These are phyloP conservation scores for Xestia rhomboidea DNA, from an alignment of 2,888 invertebrate species.

Conservation along the genomic window DNA sequence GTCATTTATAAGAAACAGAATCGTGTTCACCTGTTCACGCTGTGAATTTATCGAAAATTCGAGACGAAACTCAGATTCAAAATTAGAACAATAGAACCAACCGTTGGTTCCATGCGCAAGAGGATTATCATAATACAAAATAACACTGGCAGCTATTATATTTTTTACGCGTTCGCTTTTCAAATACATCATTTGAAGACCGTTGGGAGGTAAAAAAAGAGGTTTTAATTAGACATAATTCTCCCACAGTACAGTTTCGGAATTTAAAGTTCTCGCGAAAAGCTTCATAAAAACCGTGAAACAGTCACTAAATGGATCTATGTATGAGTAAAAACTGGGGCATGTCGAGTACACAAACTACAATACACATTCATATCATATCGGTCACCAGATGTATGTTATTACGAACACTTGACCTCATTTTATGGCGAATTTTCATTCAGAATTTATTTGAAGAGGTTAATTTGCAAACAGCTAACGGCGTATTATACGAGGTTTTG, in stretches of 20 bases:
- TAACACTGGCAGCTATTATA: slow-evolving; percentile 35
- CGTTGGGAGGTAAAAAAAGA: slow-evolving; percentile 36
- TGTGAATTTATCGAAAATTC: slow-evolving; percentile 36
- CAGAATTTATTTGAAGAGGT: slow-evolving; percentile 58
- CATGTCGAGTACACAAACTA: slow-evolving; percentile 60
- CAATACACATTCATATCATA: slow-evolving; percentile 66
- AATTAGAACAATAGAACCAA: slow-evolving; percentile 53
- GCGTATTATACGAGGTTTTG: slow-evolving; percentile 26
- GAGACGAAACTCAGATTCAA: slow-evolving; percentile 37
- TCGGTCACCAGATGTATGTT: slow-evolving; percentile 69
- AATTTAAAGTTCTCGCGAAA: slow-evolving; percentile 36
- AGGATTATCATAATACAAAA: slow-evolving; percentile 46
- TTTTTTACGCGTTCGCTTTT: slow-evolving; percentile 55
- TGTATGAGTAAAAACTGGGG: slow-evolving; percentile 60
- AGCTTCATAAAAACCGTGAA: slow-evolving; percentile 32
- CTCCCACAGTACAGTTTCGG: slow-evolving; percentile 50
- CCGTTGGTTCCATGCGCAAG: slow-evolving; percentile 37
- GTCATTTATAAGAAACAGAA: not conserved
- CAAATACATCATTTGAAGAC: slow-evolving; percentile 31
- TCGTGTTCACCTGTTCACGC: not conserved
- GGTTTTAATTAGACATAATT: slow-evolving; percentile 29
- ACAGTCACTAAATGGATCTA: slow-evolving; percentile 41
- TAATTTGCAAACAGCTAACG: slow-evolving; percentile 39
- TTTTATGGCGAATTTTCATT: slow-evolving; percentile 66
- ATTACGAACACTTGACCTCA: slow-evolving; percentile 72